A percentile compares a stretch with the other conserved stretches of the same genome.
phyloP scores from a whole-genome alignment of 1,140 invertebrate species.

The Drosophila chauvacae region DNA sequence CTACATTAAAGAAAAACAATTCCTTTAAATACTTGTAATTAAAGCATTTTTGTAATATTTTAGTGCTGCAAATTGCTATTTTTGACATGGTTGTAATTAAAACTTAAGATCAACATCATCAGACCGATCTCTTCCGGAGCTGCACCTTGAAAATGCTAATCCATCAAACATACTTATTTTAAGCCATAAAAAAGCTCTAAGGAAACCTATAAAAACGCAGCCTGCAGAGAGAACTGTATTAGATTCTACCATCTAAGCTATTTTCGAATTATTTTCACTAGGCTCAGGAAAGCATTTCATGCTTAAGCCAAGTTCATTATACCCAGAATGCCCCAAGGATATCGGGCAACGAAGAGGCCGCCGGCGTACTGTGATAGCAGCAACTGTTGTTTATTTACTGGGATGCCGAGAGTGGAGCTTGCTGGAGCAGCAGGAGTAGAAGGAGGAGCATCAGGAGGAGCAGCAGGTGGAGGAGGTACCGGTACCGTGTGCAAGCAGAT shows the following conservation, averaged over 20 bases:
- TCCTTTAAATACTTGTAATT: too few species aligned
- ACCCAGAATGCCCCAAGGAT: slow-evolving; percentile 31
- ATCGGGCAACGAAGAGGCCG: slow-evolving; percentile 35
- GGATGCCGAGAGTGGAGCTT: slow-evolving; percentile 6
- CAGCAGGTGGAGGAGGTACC: slow-evolving; percentile 14
- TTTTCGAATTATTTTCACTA: slow-evolving; percentile 38
- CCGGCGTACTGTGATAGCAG: slow-evolving; percentile 37
- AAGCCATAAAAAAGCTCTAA: background rate
- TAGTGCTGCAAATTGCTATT: background rate
- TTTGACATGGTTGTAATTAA: background rate
- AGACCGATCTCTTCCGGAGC: background rate
- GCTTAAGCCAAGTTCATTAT: slow-evolving; percentile 32
- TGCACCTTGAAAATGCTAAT: background rate
- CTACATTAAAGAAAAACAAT: too few species aligned
- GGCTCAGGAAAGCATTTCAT: background rate
- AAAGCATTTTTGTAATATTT: background rate
- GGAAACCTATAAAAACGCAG: background rate
- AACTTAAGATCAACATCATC: background rate
- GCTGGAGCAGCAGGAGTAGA: slow-evolving; percentile 3
- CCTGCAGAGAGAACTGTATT: slow-evolving; percentile 3
- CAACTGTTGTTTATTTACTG: slow-evolving; percentile 54
- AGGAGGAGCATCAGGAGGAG: background rate
- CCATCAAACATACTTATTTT: background rate
- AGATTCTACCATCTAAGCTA: slow-evolving; percentile 11
- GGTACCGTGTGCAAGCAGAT: slow-evolving; percentile 51